Evolutionary conservation across 2,888 invertebrate species (phyloP), one percentile per base, ranked within the genome.

Genomic region (Lordiphosa fenestrarum): DNA sequence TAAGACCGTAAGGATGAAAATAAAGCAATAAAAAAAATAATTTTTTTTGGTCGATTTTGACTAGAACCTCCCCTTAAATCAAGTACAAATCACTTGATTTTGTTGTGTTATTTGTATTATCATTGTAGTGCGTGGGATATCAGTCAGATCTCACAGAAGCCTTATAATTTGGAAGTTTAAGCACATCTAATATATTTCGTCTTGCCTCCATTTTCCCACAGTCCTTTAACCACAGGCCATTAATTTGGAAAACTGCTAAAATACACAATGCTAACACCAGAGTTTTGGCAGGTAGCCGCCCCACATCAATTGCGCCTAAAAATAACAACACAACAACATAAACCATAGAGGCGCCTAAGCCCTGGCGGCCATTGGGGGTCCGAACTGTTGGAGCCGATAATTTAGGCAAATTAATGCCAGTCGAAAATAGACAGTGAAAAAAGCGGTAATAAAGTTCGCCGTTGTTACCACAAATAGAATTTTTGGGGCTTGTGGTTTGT

Each of bases 401-500:
- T 82, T 68, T 68, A 53, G 52, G 53, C 60, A 78, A 75, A 75
- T 74, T 82, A 82, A 56, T 82, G 71, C 69, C 61, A 63, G 46
- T 23, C 38, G 59, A 55, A 72, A 78, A 76, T 78, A 74, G 59
- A 65, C 69, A 65, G 75, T 72, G 15, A 15, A 15, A 15, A 71
- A 78, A 78, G 41, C 51, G 51, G 71, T 78, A 78, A 78, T 83
- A 75, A 83, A 82, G 64, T 70, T 83, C 63, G 65, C 48, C 66
- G 66, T 38, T 66, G 55, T 42, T 65, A 66, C 83, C 83, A 53
- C 83, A 76, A 76, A 76, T 76, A 62, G 76, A 82, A 78, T 78
- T 82, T 62, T 82, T 66, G 59, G 66, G 69, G 75, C 64, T 82
- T 78, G 69, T 46, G 83, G 80, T 62, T 37, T 33, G 47, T 35